Evolutionary conservation across 2,888 invertebrate species (phyloP).

Genomic region (Oscheius sp.): DNA sequence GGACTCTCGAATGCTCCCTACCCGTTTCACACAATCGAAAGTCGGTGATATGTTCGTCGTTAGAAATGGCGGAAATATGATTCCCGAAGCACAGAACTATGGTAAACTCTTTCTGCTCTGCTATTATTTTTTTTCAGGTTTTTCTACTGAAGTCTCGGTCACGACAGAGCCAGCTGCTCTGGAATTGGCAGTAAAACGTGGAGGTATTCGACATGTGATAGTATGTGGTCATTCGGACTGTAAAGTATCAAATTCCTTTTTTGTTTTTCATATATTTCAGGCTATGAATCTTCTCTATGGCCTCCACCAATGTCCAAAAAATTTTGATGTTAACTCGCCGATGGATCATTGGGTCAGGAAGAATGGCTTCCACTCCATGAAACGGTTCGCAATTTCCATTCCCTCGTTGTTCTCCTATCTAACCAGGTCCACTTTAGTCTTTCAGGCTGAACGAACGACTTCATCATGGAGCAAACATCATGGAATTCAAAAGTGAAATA

Average conservation of each 20-base stretch:
- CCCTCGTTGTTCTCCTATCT: background rate
- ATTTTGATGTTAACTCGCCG: conserved; percentile 76
- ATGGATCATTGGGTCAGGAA: conserved; percentile 89
- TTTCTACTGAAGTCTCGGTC: conserved; percentile 75
- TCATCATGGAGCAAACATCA: conserved; percentile 46
- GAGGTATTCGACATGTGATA: conserved; percentile 83
- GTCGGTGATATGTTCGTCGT: conserved; percentile 98
- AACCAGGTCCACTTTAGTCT: conserved; percentile 1
- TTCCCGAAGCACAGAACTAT: conserved; percentile 90
- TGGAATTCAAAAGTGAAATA: conserved; percentile 50
- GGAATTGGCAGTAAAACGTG: conserved; percentile 81
- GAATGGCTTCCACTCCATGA: conserved; percentile 84
- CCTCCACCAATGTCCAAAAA: conserved; percentile 77
- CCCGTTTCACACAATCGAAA: conserved; percentile 88
- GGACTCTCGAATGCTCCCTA: conserved; percentile 96
- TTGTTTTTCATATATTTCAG: conserved; percentile 67
- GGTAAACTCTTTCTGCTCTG: conserved; percentile 64
- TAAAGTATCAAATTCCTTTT: conserved; percentile 76
- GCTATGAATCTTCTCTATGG: conserved; percentile 91
- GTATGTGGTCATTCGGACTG: conserved; percentile 97
- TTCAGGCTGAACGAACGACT: conserved; percentile 59
- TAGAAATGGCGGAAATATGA: conserved; percentile 92
- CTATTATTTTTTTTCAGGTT: conserved; percentile 30
- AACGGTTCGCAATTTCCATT: conserved; percentile 73
- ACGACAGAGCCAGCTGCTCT: conserved; percentile 94